Evolutionary conservation across 2,888 invertebrate genomes (phyloP).

Genomic region (Rhogogaster chlorosoma): DNA sequence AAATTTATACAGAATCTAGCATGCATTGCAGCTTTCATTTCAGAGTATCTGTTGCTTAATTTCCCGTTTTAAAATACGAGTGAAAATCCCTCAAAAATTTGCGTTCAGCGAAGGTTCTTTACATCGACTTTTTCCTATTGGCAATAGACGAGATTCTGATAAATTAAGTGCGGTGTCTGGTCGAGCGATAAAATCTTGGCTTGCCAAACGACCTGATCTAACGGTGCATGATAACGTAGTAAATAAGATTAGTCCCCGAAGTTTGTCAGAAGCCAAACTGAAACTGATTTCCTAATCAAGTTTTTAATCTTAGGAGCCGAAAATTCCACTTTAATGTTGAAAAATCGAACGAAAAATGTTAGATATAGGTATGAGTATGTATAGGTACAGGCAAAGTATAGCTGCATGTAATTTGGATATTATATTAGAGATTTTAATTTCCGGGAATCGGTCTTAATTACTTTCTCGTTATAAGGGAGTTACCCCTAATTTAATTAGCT

Average conservation of each 20-base stretch:
- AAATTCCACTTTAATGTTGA: not conserved
- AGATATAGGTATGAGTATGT: not conserved
- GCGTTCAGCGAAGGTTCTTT: not conserved
- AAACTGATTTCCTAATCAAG: not conserved
- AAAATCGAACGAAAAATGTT: not conserved
- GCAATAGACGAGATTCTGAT: not conserved
- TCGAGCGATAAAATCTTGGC: constrained; percentile 15
- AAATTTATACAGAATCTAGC: not conserved
- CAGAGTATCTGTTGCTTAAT: not conserved
- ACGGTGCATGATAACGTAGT: constrained; percentile 16
- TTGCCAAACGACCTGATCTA: constrained; percentile 15
- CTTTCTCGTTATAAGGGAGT: not conserved
- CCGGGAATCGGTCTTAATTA: not conserved
- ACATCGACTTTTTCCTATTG: not conserved
- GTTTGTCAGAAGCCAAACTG: not conserved
- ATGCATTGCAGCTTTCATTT: not conserved
- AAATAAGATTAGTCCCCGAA: not conserved
- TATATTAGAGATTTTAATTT: not conserved
- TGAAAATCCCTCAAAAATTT: not conserved
- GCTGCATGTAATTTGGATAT: not conserved
- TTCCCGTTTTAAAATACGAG: not conserved
- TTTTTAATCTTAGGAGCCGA: not conserved
- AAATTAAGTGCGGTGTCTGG: constrained; percentile 4
- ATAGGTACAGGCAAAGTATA: not conserved
- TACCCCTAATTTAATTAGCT: constrained; percentile 3